Evolutionary conservation across 1,140 invertebrate genomes (phyloP).

Genomic region (Dysdera silvatica): DNA sequence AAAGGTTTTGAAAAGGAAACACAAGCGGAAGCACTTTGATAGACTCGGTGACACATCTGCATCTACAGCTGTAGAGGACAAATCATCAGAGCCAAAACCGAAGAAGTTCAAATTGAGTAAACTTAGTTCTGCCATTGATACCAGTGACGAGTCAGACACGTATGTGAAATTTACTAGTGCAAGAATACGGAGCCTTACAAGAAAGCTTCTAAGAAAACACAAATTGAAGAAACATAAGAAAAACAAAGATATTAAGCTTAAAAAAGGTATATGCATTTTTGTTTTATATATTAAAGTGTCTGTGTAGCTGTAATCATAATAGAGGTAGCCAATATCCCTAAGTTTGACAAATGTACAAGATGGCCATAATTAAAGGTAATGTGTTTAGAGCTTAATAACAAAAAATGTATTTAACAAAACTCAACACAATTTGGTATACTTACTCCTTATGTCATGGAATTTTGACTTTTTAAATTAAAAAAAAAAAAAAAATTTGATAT

Average conservation of each 20-base stretch:
- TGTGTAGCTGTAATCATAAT: too few species aligned
- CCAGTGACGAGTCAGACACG: conserved; percentile 24
- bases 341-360: too few species aligned
- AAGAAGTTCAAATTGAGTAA: conserved; percentile 10
- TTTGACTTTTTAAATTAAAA: too few species aligned
- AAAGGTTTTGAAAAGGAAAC: conserved; percentile 18
- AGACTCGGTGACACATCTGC: conserved; percentile 12
- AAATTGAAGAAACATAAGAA: conserved; percentile 25
- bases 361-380: too few species aligned
- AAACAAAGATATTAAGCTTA: conserved; percentile 18
- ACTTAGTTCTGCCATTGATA: conserved; percentile 20
- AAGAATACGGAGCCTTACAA: conserved; percentile 15
- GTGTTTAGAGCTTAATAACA: too few species aligned
- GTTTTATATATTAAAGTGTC: background rate
- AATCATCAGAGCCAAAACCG: conserved; percentile 12
- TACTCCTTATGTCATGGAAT: too few species aligned
- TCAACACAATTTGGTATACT: too few species aligned
- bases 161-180: conserved; percentile 19
- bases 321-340: too few species aligned
- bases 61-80: too few species aligned
- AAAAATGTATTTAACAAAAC: too few species aligned
- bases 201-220: conserved; percentile 20
- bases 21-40: conserved; percentile 18
- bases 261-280: conserved; percentile 11
- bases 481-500: too few species aligned